Conservation (phyloP, 2,888 invertebrate genomes). For the Acanthacorydalis orientalis region DNA sequence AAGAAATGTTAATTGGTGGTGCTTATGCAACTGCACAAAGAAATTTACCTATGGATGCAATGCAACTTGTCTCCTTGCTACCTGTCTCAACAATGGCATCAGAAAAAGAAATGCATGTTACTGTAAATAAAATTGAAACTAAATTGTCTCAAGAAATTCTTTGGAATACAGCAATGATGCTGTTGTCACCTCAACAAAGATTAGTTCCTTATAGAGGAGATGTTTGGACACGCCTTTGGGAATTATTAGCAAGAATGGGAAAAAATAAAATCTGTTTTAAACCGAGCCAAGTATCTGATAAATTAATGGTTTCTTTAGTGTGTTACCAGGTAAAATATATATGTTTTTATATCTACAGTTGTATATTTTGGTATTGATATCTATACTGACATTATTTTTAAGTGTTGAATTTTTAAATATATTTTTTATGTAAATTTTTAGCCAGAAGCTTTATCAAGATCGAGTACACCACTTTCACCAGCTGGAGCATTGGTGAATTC, state of each 20-base stretch:
- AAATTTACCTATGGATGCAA: constrained; percentile 53
- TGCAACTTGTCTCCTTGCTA: constrained; percentile 46
- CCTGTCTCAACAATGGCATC: constrained; percentile 50
- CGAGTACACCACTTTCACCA: constrained; percentile 71
- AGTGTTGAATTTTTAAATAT: not conserved
- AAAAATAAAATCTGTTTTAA: constrained; percentile 44
- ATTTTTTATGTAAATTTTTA: constrained; percentile 17
- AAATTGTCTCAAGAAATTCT: constrained; percentile 56
- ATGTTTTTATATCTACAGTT: not conserved
- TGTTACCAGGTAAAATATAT: constrained; percentile 56
- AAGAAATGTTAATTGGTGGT: constrained; percentile 66
- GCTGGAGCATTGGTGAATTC: constrained; percentile 31
- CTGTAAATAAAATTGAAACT: constrained; percentile 35
- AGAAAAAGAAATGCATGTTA: constrained; percentile 40
- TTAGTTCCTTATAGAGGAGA: constrained; percentile 68
- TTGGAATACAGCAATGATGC: constrained; percentile 69
- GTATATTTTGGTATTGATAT: not conserved
- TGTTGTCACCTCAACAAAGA: constrained; percentile 68
- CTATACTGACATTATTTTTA: not conserved
- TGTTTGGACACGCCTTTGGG: constrained; percentile 72
- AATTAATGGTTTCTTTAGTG: constrained; percentile 60
- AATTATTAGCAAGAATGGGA: constrained; percentile 41
- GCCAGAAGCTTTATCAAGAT: constrained; percentile 73
- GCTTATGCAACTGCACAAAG: constrained; percentile 55
- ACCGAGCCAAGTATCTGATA: constrained; percentile 55